Percentiles rank a stretch among this genome's conserved stretches.
Conservation (phyloP, 2,113 vertebrate genomes). For the Nansenia antarctica region DNA sequence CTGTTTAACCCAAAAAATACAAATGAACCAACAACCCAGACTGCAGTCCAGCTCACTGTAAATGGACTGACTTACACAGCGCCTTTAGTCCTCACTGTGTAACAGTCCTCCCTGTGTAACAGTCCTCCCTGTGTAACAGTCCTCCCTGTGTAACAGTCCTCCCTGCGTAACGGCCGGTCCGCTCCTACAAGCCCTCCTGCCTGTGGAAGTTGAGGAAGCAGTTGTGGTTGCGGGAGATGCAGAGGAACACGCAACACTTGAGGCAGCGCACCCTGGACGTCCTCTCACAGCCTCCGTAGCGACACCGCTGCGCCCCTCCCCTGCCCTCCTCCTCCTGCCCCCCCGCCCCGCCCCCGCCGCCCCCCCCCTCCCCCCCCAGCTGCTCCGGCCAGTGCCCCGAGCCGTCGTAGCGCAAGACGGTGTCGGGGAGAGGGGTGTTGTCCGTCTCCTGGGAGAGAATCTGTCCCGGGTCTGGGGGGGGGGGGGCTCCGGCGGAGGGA, state of each 20-base stretch:
- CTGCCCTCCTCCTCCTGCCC: conserved; percentile 71
- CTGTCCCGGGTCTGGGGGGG: conserved; percentile 41
- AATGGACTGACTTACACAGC: no score
- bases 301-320: conserved; percentile 71
- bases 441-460: conserved; percentile 59
- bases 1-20: neutral
- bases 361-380: conserved; percentile 68
- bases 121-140: no score
- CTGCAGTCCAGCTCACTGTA: no score
- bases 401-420: conserved; percentile 68
- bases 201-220: conserved; percentile 80
- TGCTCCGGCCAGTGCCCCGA: conserved; percentile 80
- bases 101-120: no score
- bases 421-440: conserved; percentile 69
- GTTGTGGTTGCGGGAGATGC: conserved; percentile 78
- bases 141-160: no score
- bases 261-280: conserved; percentile 77
- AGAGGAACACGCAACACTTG: conserved; percentile 80
- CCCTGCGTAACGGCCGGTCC: conserved; percentile 9
- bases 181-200: conserved; percentile 55
- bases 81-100: no score
- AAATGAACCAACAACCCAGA: no score
- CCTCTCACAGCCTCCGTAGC: conserved; percentile 73
- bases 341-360: conserved; percentile 79
- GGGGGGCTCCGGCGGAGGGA: no score